Evolutionary conservation across 2,113 vertebrate species (phyloP).

Genomic region (Trichechus manatus): DNA sequence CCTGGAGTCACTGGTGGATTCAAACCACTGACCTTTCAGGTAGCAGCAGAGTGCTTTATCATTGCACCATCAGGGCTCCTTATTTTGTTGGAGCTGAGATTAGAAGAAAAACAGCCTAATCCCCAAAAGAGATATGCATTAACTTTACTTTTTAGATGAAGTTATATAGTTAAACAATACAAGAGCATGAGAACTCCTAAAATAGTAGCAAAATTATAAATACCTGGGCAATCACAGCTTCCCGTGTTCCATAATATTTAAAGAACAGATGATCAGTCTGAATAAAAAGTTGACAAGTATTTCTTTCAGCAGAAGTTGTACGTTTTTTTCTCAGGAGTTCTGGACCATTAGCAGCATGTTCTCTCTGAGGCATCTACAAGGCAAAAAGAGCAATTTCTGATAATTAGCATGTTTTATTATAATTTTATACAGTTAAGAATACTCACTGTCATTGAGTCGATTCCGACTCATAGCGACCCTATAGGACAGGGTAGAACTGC

Average conservation of each 20-base stretch:
- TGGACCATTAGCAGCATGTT: slow-evolving; percentile 86
- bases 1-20: neutral
- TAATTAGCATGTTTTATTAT: slow-evolving; percentile 8
- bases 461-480: too few species aligned
- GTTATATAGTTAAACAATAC: neutral
- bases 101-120: neutral
- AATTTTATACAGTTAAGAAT: slow-evolving; percentile 55
- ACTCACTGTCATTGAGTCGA: neutral
- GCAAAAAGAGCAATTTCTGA: slow-evolving; percentile 67
- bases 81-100: neutral
- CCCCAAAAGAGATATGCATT: neutral
- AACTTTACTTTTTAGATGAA: slow-evolving; percentile 49
- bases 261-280: slow-evolving; percentile 98
- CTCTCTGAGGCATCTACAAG: slow-evolving; percentile 82
- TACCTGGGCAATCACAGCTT: slow-evolving; percentile 98
- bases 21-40: neutral
- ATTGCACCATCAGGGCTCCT: neutral
- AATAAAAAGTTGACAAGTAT: slow-evolving; percentile 97
- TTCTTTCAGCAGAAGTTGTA: slow-evolving; percentile 93
- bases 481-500: too few species aligned
- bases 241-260: slow-evolving; percentile 92
- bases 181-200: neutral
- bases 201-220: neutral
- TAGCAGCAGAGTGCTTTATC: neutral
- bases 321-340: slow-evolving; percentile 93